Evolutionary conservation across 2,797 vertebrate genomes (phyloP).

Genomic region (Anolis apletophallus): DNA sequence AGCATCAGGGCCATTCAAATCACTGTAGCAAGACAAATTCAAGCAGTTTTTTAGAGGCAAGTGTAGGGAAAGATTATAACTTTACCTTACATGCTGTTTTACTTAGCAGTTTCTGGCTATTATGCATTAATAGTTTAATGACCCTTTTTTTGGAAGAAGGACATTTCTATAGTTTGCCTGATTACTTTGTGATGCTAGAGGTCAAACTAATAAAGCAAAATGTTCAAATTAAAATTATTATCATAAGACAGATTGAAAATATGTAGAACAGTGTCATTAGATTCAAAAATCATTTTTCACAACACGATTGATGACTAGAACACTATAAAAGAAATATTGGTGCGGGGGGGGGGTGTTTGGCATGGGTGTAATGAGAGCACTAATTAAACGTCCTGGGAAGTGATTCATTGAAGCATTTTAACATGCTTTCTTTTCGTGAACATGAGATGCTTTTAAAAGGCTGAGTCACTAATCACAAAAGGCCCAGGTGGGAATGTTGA

Average conservation of each 20-base stretch:
- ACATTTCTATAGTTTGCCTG: not conserved
- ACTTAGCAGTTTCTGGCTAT: not conserved
- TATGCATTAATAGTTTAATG: not conserved
- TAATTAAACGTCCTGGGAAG: constrained; percentile 12
- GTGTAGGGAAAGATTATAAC: not conserved
- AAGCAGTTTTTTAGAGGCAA: not conserved
- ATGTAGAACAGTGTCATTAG: not conserved
- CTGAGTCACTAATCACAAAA: constrained; percentile 9
- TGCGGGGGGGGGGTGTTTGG: too few relatives aligned
- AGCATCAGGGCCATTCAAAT: not conserved
- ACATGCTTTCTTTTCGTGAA: constrained; percentile 10
- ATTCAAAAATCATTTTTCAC: not conserved
- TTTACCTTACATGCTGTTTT: not conserved
- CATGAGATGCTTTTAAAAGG: not conserved
- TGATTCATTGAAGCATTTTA: constrained; percentile 9
- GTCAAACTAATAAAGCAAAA: constrained; percentile 4
- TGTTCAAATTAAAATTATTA: not conserved
- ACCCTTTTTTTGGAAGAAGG: not conserved
- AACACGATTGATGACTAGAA: not conserved
- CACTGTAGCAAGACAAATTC: not conserved
- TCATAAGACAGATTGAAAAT: not conserved
- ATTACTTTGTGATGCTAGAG: not conserved
- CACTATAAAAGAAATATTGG: not conserved
- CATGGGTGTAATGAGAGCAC: not conserved
- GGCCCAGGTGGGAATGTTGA: not conserved